Conservation (phyloP, 2,113 vertebrate genomes). For the Podarcis cretensis region DNA sequence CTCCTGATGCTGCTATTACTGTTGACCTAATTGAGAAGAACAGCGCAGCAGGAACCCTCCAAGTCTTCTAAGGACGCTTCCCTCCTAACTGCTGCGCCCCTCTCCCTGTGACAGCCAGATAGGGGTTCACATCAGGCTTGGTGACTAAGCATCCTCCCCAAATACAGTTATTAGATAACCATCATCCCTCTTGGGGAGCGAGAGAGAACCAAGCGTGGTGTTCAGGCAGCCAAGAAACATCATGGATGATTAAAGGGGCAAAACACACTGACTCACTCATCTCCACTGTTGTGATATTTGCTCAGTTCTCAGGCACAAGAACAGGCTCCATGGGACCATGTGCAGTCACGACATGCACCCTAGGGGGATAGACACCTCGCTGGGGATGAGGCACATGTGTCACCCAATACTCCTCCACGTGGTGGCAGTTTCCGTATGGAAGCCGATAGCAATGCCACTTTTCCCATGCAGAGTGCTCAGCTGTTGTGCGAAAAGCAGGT, state of each 20-base stretch:
- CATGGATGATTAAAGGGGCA: conserved; percentile 34
- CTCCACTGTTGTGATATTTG: not conserved
- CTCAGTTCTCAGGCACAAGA: not conserved
- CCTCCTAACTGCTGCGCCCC: not conserved
- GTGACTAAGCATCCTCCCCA: conserved; percentile 74
- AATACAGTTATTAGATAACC: conserved; percentile 60
- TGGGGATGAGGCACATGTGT: too few relatives aligned
- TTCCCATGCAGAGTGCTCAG: not conserved
- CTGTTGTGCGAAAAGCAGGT: not conserved
- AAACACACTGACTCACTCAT: conserved; percentile 63
- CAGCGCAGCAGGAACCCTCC: not conserved
- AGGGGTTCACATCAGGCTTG: conserved; percentile 32
- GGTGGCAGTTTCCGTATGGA: not conserved
- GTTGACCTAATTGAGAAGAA: fast-evolving
- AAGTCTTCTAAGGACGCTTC: not conserved
- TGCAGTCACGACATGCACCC: not conserved
- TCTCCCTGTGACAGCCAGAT: not conserved
- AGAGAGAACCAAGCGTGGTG: conserved; percentile 48
- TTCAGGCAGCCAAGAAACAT: conserved; percentile 45
- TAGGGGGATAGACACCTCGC: not conserved
- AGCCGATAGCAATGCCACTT: not conserved
- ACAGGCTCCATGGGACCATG: fast-evolving
- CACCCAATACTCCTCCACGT: too few relatives aligned
- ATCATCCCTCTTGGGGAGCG: conserved; percentile 37
- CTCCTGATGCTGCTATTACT: not conserved